phyloP scores from a whole-genome alignment of 2,888 invertebrate species.

The Limnephilus marmoratus region DNA sequence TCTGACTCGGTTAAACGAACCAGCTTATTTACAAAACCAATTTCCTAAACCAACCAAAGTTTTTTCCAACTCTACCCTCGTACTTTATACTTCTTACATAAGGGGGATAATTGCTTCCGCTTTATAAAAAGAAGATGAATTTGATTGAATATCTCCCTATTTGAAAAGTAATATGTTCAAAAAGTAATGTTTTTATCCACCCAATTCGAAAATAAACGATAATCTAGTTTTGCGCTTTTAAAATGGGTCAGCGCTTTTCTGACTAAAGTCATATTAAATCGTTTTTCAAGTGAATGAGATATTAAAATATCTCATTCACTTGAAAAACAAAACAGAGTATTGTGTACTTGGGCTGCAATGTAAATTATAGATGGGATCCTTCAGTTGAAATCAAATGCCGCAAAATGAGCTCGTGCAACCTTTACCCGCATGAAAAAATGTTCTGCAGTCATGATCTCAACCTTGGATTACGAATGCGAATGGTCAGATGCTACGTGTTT shows the following conservation, averaged over 20 bases:
- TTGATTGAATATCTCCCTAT: conserved; percentile 29
- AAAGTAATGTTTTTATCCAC: not conserved
- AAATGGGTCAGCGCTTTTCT: not conserved
- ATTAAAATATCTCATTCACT: not conserved
- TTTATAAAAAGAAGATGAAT: conserved; percentile 36
- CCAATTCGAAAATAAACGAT: not conserved
- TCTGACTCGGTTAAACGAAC: conserved; percentile 53
- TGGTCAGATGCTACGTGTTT: too few relatives aligned
- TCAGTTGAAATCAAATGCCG: too few relatives aligned
- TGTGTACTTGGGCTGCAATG: too few relatives aligned
- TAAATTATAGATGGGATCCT: too few relatives aligned
- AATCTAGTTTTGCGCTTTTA: not conserved
- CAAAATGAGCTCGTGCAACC: too few relatives aligned
- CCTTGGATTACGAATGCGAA: too few relatives aligned
- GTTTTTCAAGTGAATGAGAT: too few relatives aligned
- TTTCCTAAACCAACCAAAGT: conserved; percentile 55
- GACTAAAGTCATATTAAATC: too few relatives aligned
- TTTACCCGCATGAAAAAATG: too few relatives aligned
- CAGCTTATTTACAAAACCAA: conserved; percentile 56
- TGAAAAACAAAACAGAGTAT: not conserved
- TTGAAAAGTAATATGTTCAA: not conserved
- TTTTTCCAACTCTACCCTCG: conserved; percentile 46
- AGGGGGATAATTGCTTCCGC: conserved; percentile 47
- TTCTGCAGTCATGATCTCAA: too few relatives aligned
- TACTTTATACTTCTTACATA: conserved; percentile 43